Evolutionary conservation across 2,888 invertebrate species (phyloP).

Genomic region (Achlya flavicornis): DNA sequence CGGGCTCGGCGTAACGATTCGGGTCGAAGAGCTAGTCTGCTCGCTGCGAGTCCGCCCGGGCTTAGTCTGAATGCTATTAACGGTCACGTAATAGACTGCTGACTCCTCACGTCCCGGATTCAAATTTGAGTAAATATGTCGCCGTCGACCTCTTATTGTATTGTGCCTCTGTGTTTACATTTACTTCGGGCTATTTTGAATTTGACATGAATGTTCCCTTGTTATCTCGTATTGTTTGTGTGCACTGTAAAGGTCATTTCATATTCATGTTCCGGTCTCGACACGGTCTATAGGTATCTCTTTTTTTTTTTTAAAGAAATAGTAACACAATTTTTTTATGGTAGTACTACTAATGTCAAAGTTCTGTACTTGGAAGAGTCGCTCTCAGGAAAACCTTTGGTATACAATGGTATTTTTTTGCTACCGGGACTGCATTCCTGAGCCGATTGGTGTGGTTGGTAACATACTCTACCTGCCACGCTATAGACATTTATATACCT

Average conservation of each 20-base stretch:
- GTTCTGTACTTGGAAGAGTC: too few species aligned
- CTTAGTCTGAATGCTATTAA: constrained; percentile 68
- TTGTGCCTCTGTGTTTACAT: constrained; percentile 63
- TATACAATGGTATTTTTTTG: too few species aligned
- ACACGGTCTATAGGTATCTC: neutral
- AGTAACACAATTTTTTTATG: too few species aligned
- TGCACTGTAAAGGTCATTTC: constrained; percentile 45
- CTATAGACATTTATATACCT: too few species aligned
- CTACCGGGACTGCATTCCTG: too few species aligned
- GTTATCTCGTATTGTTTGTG: constrained; percentile 56
- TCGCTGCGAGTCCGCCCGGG: constrained; percentile 47
- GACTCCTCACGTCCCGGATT: constrained; percentile 72
- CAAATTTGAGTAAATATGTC: constrained; percentile 77
- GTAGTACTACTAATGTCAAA: too few species aligned
- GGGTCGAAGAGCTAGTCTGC: constrained; percentile 57
- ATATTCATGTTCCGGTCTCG: constrained; percentile 36
- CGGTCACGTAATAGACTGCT: constrained; percentile 74
- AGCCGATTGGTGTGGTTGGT: too few species aligned
- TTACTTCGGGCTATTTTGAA: constrained; percentile 61
- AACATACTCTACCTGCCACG: too few species aligned
- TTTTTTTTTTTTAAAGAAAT: neutral
- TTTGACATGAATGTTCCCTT: constrained; percentile 52
- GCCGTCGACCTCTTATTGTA: constrained; percentile 62
- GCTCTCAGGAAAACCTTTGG: too few species aligned
- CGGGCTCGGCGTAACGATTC: constrained; percentile 67